Evolutionary conservation across 2,113 vertebrate genomes (phyloP), one percentile per base, ranked within the genome.

Genomic region (Plotosus lineatus): DNA sequence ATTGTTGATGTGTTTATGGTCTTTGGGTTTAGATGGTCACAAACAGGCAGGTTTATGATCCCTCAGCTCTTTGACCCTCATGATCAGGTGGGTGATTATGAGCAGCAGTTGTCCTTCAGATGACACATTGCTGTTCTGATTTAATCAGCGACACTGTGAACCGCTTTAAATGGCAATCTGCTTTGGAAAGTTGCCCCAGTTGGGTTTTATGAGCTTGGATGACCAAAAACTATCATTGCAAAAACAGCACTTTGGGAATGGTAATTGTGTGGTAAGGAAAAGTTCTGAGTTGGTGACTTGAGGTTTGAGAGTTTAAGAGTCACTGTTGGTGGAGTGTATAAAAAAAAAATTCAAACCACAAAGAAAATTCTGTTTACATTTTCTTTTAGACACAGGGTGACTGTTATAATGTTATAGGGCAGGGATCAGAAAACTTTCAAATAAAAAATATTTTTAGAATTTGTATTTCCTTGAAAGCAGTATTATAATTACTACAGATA

Each of bases 101-200:
- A 90, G 86, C 82, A 56, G 68, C 80, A 83, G 85, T 85, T 88
- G 91, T 88, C 92, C 90, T 93, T 91, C 90, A 91, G 88, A 86
- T 90, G 89, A 88, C 90, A 90, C 83, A 58, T 46, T 23, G 63
- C 85, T 84, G 87, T 89, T 86, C 85, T 86, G 87, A 90, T 88
- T 90, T 83, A 53, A 89, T 88, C 88, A 79, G 85, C 12, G 10
- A 17, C 60, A 36, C 44, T 33, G 73, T 58, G 48, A 73, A 69
- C 51, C 73, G 76, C 66, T 36, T 74, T 80, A 65, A 78, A 76
- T 82, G 77, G 65, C 58, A 77, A 69, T 74, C 74, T 31, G 40
- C 15, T 82, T 68, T 50, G 50, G 56, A 66, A 73, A 81, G 68
- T 75, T 78, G 55, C 73, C 74, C 23, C 46, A 48, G 72, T 33